phyloP scores from a whole-genome alignment of 2,888 invertebrate genomes.

The Pristionchus mayeri region DNA sequence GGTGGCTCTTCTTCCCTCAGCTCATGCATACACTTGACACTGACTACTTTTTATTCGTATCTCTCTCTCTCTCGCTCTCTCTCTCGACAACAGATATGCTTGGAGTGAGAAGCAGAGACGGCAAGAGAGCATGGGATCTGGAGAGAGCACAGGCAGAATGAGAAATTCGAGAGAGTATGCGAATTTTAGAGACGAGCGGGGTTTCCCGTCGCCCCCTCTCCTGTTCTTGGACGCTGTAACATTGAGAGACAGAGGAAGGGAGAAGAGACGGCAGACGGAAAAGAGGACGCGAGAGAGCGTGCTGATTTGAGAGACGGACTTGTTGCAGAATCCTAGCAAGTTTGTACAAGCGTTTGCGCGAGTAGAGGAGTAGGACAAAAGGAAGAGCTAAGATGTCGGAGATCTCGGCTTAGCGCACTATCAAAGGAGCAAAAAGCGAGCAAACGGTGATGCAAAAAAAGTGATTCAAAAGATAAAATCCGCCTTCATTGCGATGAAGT shows the following conservation, averaged over 20 bases:
- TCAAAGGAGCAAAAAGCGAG: not conserved
- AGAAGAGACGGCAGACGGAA: not conserved
- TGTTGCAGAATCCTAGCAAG: not conserved
- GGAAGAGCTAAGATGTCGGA: not conserved
- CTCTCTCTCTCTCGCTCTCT: not conserved
- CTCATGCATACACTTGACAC: constrained; percentile 45
- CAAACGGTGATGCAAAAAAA: not conserved
- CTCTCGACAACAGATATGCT: not conserved
- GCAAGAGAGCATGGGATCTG: not conserved
- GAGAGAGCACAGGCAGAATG: not conserved
- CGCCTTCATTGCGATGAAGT: not conserved
- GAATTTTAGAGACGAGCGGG: not conserved
- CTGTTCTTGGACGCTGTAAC: constrained; percentile 31
- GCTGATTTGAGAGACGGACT: not conserved
- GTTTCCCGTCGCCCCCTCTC: constrained; percentile 35
- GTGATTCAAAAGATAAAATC: not conserved
- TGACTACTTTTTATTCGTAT: constrained; percentile 43
- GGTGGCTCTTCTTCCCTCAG: not conserved
- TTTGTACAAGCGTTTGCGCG: constrained; percentile 21
- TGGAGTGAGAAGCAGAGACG: not conserved
- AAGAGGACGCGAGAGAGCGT: constrained; percentile 1
- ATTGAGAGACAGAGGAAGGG: not conserved
- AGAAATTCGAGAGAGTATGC: not conserved
- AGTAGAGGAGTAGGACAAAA: constrained; percentile 18
- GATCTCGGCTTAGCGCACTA: not conserved